Evolutionary conservation across 2,113 vertebrate genomes (phyloP).

Genomic region (Cettia cetti): DNA sequence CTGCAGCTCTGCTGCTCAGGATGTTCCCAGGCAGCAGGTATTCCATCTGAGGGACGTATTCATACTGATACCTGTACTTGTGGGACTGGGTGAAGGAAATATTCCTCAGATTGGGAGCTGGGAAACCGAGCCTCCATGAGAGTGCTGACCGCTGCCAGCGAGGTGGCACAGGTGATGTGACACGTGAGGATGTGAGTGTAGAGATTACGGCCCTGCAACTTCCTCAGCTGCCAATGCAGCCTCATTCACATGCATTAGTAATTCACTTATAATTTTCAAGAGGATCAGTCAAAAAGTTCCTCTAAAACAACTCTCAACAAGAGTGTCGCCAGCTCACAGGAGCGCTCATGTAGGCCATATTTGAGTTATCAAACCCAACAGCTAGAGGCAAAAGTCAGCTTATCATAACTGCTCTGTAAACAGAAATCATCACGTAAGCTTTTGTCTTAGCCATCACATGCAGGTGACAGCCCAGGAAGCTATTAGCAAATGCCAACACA

Average conservation of each 20-base stretch:
- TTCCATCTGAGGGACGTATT: rapidly evolving
- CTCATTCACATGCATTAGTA: background rate
- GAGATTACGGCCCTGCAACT: background rate
- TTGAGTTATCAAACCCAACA: constrained; percentile 31
- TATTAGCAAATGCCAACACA: constrained; percentile 47
- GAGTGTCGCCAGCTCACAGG: background rate
- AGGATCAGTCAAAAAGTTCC: background rate
- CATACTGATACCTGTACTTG: background rate
- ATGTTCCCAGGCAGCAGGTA: rapidly evolving
- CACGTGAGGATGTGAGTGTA: background rate
- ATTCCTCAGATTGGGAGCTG: rapidly evolving
- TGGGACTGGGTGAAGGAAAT: background rate
- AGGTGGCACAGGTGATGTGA: rapidly evolving
- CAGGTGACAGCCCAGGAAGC: constrained; percentile 40
- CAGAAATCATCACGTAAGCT: constrained; percentile 28
- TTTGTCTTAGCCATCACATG: constrained; percentile 29
- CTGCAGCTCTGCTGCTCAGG: background rate
- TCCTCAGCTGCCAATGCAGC: background rate
- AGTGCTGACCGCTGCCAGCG: rapidly evolving
- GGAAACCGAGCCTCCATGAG: background rate
- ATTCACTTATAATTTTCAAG: background rate
- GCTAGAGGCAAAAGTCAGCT: constrained; percentile 40
- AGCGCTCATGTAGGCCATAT: background rate
- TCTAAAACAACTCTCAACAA: background rate
- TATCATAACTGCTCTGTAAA: constrained; percentile 44